Conservation (phyloP, 2,888 invertebrate species). For the Heliconius erato region DNA sequence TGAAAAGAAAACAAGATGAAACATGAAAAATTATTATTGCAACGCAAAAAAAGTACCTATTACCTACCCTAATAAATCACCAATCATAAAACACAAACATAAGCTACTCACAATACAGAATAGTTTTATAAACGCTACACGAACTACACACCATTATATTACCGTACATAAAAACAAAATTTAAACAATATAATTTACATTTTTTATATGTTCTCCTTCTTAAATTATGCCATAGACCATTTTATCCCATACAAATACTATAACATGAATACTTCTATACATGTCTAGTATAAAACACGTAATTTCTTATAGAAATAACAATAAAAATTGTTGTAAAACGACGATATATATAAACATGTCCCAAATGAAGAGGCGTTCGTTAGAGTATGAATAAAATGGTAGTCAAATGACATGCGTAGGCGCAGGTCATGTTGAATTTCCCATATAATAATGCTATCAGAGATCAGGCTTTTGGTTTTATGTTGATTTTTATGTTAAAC, state of each 20-base stretch:
- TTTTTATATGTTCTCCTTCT: not conserved
- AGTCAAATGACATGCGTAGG: constrained; percentile 64
- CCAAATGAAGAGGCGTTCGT: constrained; percentile 49
- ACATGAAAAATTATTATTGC: not conserved
- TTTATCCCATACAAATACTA: not conserved
- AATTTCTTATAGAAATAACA: constrained; percentile 39
- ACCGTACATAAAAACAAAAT: constrained; percentile 15
- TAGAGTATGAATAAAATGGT: constrained; percentile 65
- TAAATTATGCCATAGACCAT: constrained; percentile 23
- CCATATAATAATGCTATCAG: constrained; percentile 4
- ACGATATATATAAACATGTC: constrained; percentile 51
- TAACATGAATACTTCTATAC: not conserved
- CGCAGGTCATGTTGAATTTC: constrained; percentile 56
- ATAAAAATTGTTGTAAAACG: constrained; percentile 45
- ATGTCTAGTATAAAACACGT: constrained; percentile 41
- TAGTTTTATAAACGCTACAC: not conserved
- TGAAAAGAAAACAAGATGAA: no score
- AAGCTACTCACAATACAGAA: constrained; percentile 6
- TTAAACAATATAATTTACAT: not conserved
- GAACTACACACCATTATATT: not conserved
- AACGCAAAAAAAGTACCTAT: not conserved
- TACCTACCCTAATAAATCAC: not conserved
- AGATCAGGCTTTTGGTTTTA: constrained; percentile 18
- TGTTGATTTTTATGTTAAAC: constrained; percentile 27
- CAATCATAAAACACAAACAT: not conserved